These are phyloP conservation scores for Calephelis virginiensis DNA, from an alignment of 1,140 invertebrate species.

Conservation along the genomic window DNA sequence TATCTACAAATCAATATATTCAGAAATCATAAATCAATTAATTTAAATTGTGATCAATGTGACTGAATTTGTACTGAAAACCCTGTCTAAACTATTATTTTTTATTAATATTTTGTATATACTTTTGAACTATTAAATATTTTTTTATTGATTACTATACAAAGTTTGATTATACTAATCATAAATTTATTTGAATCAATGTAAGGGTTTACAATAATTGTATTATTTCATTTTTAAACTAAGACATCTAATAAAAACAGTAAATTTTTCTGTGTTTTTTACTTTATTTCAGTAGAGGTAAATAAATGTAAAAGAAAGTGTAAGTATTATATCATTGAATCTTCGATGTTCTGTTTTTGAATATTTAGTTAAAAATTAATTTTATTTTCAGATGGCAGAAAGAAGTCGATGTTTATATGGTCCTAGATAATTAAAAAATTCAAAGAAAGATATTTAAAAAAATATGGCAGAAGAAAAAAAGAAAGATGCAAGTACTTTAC, in stretches of 20 bases:
- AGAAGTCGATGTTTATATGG: background rate
- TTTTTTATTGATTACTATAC: slow-evolving; percentile 25
- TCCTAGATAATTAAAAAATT: slow-evolving; percentile 19
- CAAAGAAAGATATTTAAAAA: slow-evolving; percentile 12
- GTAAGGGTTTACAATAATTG: slow-evolving; percentile 59
- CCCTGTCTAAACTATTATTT: slow-evolving; percentile 40
- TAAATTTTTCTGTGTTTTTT: slow-evolving; percentile 27
- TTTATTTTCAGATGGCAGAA: slow-evolving; percentile 19
- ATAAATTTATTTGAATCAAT: slow-evolving; percentile 67
- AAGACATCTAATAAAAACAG: slow-evolving; percentile 46
- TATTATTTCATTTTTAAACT: slow-evolving; percentile 68
- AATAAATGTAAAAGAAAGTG: background rate
- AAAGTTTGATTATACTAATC: slow-evolving; percentile 27
- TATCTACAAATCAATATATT: too few species aligned
- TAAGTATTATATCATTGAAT: slow-evolving; percentile 13
- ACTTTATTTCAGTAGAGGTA: slow-evolving; percentile 6
- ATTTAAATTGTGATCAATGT: slow-evolving; percentile 64
- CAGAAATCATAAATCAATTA: slow-evolving; percentile 22
- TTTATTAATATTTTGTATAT: slow-evolving; percentile 60
- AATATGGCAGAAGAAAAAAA: slow-evolving; percentile 70
- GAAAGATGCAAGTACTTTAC: slow-evolving; percentile 57
- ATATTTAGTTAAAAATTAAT: background rate
- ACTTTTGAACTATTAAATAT: slow-evolving; percentile 44
- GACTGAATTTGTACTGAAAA: slow-evolving; percentile 58
- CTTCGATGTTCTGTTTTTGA: too few species aligned